Evolutionary conservation across 2,113 vertebrate genomes (phyloP), one percentile per base, ranked within the genome.

Genomic region (Bothrops jararaca): DNA sequence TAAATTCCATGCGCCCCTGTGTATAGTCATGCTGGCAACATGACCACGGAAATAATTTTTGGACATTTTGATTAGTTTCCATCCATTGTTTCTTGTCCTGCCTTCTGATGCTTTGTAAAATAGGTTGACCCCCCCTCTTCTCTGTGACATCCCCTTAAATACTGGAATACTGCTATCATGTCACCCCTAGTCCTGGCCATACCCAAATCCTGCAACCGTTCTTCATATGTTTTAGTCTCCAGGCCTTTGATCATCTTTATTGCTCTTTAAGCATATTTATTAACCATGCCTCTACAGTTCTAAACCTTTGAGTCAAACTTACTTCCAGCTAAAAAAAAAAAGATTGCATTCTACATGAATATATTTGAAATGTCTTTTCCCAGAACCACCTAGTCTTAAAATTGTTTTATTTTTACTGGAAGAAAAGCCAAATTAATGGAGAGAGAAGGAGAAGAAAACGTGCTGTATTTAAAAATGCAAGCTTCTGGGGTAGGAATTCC

Each of bases 401-500:
- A 85, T 0, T 58, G 74, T 29, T 23, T 64, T 0, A 94, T 87
- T 93, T 92, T 92, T 54, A 90, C 34, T 4, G 57, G 10, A 92
- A 86, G 20, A 20, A 20, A 88, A 94, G 91, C 42, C 85, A 42
- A 56, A 86, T 42, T 9, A 24, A 0, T 42, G 39, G 48, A 86
- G 85, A 53, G 58, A 4, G n/a, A 13, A 10, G 39, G 15, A 80
- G 89, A 18, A 91, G 18, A 53, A 13, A 10, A 89, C 92, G 57
- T 69, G 39, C 11, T 29, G 1, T 86, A 13, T 26, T n/a, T 95
- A 89, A 2, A 60, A 60, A 39, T 29, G 95, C 13, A 64, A 74
- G 87, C 96, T 92, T 92, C 50, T 74, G 53, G 93, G 94, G 34
- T 96, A 94, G 88, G 91, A 53, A 48, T 93, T 60, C 87, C 90